Conservation (phyloP, 2,113 vertebrate genomes). For the Sinocyclocheilus anshuiensis region DNA sequence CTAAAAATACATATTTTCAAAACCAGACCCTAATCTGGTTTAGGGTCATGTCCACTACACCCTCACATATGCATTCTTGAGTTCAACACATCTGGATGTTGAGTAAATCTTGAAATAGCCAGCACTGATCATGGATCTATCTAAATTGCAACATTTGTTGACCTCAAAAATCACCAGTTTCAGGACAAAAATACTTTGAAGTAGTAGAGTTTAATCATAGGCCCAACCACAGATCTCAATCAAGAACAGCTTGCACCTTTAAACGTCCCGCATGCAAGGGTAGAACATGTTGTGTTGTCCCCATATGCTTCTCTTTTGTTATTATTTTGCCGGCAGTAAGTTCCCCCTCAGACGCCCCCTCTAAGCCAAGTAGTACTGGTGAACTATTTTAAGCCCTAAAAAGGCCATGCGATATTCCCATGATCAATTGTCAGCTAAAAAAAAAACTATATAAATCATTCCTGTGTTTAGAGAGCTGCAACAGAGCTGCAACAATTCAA, state of each 20-base stretch:
- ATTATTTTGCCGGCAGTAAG: slow-evolving; percentile 44
- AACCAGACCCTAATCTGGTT: background rate
- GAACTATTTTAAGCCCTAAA: slow-evolving; percentile 71
- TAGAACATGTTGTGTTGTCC: background rate
- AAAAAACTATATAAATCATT: slow-evolving; percentile 71
- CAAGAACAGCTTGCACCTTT: background rate
- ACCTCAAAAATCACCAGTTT: background rate
- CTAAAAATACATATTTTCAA: too few species aligned
- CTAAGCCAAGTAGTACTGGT: slow-evolving; percentile 58
- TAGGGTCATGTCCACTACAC: background rate
- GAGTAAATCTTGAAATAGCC: background rate
- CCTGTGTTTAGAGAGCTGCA: slow-evolving; percentile 73
- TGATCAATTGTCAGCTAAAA: slow-evolving; percentile 64
- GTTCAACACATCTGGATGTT: background rate
- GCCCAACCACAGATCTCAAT: background rate
- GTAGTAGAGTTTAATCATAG: background rate
- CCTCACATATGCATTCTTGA: background rate
- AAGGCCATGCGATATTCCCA: slow-evolving; percentile 67
- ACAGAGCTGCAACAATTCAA: slow-evolving; percentile 63
- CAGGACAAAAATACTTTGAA: background rate
- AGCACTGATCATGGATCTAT: background rate
- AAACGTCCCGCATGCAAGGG: background rate
- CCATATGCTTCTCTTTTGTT: background rate
- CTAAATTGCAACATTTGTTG: background rate
- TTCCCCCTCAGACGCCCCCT: slow-evolving; percentile 56